Evolutionary conservation across 2,113 vertebrate species (phyloP), one percentile per base, ranked within the genome.

Genomic region (Nicator chloris): DNA sequence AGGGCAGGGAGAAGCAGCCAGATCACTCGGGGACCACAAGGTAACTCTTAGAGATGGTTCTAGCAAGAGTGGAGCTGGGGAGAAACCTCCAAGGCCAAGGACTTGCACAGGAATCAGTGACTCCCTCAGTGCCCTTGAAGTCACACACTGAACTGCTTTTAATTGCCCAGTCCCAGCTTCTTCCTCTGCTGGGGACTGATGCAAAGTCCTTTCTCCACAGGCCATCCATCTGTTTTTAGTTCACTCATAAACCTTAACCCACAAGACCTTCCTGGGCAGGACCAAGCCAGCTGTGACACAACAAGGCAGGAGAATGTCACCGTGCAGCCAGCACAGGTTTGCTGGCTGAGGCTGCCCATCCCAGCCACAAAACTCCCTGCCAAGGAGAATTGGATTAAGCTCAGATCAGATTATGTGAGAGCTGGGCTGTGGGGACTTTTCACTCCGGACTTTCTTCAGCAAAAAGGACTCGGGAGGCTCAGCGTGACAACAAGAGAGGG

Each of bases 321-420:
- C 20, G 13, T 7, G 37, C 31, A 42, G 89, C 31, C 86, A 92
- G 75, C 45, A 7, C 59, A 81, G 70, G 54, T 94, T 65, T 66
- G 66, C 37, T 54, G 47, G 69, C 49, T 23, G 64, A 39, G 70
- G 54, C 85, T 66, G 70, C 71, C 39, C 79, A 86, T 56, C 50
- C 47, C 82, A 59, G 44, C 35, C 49, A n/a, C 40, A 37, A 87
- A 92, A 88, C 13, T 54, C 72, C 19, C 68, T 83, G 75, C 82
- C 79, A 96, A 83, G 10, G 89, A 47, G 88, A 88, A 88, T 26
- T 76, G 88, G 94, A 90, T 93, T 93, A 86, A 92, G 17, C 33
- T 88, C 76, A 59, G 60, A 44, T 86, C 75, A 90, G 71, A 86
- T 83, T 85, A 65, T 54, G 49, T 0, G 61, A 79, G 75, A 79